A percentile compares a stretch with the other conserved stretches of the same genome.
Evolutionary conservation across 92 coral and sea anemone species (phyloP).

Genomic region (Meandrina meandrites): DNA sequence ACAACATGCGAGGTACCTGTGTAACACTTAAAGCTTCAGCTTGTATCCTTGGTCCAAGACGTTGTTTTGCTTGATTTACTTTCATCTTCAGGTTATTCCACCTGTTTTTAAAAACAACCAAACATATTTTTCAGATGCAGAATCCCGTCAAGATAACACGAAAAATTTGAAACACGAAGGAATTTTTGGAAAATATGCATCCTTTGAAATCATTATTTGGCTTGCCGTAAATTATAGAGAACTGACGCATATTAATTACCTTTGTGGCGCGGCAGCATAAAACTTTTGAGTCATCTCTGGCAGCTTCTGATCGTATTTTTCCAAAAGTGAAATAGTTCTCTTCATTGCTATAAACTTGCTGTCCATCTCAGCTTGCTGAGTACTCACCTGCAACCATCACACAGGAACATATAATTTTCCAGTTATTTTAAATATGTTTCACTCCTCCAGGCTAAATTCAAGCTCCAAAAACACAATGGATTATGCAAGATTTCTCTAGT

Average conservation of each 20-base stretch:
- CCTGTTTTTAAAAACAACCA: conserved; percentile 35
- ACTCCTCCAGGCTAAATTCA: background rate
- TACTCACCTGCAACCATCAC: conserved; percentile 73
- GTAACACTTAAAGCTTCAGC: conserved; percentile 92
- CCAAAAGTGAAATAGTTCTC: conserved; percentile 90
- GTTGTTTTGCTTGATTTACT: conserved; percentile 97
- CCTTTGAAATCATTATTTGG: background rate
- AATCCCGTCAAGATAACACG: background rate
- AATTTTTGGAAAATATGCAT: background rate
- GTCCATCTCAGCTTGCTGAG: conserved; percentile 99
- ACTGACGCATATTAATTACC: conserved; percentile 36
- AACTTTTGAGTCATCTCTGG: conserved; percentile 98
- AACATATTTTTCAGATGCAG: background rate
- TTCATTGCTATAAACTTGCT: conserved; percentile 99
- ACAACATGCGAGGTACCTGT: conserved; percentile 46
- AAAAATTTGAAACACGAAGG: background rate
- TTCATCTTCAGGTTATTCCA: conserved; percentile 99
- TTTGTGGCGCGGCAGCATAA: conserved; percentile 97
- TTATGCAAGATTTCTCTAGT: background rate
- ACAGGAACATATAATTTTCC: background rate
- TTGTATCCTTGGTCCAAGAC: conserved; percentile 98
- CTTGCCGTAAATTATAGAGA: background rate
- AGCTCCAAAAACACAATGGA: background rate
- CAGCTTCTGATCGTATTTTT: conserved; percentile 95
- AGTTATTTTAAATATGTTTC: background rate